Base-by-base conservation (phyloP, 2,113 vertebrate genomes). In the Callorhinus ursinus region DNA sequence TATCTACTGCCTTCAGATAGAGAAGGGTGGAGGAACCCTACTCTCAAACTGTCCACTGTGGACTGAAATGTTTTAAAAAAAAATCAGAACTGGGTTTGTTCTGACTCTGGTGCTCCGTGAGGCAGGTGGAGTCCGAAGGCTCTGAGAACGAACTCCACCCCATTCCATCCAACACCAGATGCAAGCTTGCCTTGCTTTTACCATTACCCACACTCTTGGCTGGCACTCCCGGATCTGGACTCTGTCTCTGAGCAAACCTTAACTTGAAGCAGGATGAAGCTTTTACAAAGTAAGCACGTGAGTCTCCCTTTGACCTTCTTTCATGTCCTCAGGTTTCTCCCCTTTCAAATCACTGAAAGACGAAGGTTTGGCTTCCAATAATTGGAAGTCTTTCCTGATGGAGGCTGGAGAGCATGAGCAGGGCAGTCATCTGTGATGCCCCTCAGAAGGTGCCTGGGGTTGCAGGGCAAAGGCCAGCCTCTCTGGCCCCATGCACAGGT, bases 131-230 rank as follows among this genome's bases (percentile, higher is more conserved):
- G 71, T 15, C 72, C 10, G 1, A 18, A 46, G 71, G 36, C 55
- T 46, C 42, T 7, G 61, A 74, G 69, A 77, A 5, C 1, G 3
- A 24, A 9, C 3, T 18, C 21, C 13, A 1, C 4, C 2, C 10
- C 5, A 1, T 13, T 14, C 0, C 31, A 22, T 11, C 0, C 31
- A 22, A 9, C 18, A 4, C 7, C 49, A 12, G n/a, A 21, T 0
- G 19, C n/a, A 33, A 16, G 24, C 2, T 7, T 5, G 1, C 7
- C 3, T 5, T 16, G 12, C 42, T 57, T 42, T 18, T 24, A 69
- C 14, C 39, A 7, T 4, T 18, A 49, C 5, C 18, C 5, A 16
- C 28, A 7, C 33, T 72, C 42, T 7, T 15, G 53, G 26, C 42
- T 1, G 18, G 3, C 90, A 72, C 16, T 49, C 19, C 42, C 83